phyloP scores from a whole-genome alignment of 2,113 vertebrate species.

The Myanophis thanlyinensis region DNA sequence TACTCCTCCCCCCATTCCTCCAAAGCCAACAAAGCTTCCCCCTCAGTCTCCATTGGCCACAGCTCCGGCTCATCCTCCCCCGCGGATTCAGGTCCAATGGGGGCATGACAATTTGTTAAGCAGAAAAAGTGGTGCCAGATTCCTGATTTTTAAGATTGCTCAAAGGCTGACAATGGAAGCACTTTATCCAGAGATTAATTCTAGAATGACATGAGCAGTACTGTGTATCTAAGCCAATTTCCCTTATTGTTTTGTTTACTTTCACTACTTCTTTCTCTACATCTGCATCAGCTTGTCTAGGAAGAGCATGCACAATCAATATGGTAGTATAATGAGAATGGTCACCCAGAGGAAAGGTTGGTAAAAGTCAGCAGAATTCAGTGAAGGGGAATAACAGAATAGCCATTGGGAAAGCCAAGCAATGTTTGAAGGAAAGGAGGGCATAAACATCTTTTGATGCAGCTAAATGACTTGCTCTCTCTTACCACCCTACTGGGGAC shows the following conservation, averaged over 20 bases:
- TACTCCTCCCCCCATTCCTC: too few species aligned
- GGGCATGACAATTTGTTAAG: too few species aligned
- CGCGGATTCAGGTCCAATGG: too few species aligned
- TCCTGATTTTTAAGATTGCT: not conserved
- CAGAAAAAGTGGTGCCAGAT: not conserved
- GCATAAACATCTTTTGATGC: not conserved
- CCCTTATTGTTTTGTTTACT: conserved; percentile 9
- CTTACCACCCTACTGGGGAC: too few species aligned
- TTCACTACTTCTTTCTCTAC: not conserved
- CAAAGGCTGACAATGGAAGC: not conserved
- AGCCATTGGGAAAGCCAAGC: not conserved
- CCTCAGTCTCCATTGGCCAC: too few species aligned
- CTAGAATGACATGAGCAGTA: not conserved
- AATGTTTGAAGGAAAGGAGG: not conserved
- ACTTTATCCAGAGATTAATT: conserved; percentile 2
- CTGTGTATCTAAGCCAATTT: not conserved
- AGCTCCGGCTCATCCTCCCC: too few species aligned
- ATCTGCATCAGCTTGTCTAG: not conserved
- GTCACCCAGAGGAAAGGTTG: not conserved
- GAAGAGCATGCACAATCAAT: not conserved
- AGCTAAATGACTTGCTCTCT: not conserved
- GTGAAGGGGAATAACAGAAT: not conserved
- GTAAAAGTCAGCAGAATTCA: conserved; percentile 8
- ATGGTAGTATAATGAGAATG: not conserved
- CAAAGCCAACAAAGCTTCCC: too few species aligned